phyloP scores from a whole-genome alignment of 2,797 vertebrate species.

The Margarornis squamiger region DNA sequence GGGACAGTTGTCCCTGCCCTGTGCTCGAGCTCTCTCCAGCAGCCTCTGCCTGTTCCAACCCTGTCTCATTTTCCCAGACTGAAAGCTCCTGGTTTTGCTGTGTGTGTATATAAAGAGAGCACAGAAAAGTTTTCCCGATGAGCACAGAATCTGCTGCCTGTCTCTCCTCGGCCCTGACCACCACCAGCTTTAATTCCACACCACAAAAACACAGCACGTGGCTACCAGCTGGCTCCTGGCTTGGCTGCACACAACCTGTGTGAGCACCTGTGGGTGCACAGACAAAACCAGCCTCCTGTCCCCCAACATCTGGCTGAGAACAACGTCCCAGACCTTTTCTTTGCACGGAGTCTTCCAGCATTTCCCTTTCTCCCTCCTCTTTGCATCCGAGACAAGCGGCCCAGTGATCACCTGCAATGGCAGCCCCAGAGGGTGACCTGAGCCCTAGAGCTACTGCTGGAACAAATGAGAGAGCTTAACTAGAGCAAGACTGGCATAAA shows the following conservation, averaged over 20 bases:
- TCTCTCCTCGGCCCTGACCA: not conserved
- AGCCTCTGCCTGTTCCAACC: not conserved
- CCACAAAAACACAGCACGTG: accelerated
- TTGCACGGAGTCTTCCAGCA: not conserved
- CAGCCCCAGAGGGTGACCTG: conserved; percentile 72
- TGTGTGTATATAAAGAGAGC: not conserved
- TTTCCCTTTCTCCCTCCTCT: not conserved
- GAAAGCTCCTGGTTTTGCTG: not conserved
- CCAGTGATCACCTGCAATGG: conserved; percentile 72
- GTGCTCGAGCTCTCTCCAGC: not conserved
- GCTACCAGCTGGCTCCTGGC: not conserved
- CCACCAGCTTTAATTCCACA: not conserved
- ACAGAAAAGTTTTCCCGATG: not conserved
- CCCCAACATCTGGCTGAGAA: not conserved
- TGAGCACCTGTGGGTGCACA: not conserved
- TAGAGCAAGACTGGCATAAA: conserved; percentile 72
- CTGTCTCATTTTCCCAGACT: not conserved
- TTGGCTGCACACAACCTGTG: accelerated
- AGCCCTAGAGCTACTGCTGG: conserved; percentile 65
- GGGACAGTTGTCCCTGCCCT: not conserved
- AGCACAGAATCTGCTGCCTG: not conserved
- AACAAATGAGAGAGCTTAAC: conserved; percentile 78
- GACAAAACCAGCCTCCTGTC: not conserved
- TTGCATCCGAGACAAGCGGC: not conserved
- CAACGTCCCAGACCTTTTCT: not conserved